A percentile compares a stretch with the other conserved stretches of the same genome.
These are phyloP conservation scores for Apolygus lucorum DNA, from an alignment of 1,140 invertebrate species.

Conservation along the genomic window DNA sequence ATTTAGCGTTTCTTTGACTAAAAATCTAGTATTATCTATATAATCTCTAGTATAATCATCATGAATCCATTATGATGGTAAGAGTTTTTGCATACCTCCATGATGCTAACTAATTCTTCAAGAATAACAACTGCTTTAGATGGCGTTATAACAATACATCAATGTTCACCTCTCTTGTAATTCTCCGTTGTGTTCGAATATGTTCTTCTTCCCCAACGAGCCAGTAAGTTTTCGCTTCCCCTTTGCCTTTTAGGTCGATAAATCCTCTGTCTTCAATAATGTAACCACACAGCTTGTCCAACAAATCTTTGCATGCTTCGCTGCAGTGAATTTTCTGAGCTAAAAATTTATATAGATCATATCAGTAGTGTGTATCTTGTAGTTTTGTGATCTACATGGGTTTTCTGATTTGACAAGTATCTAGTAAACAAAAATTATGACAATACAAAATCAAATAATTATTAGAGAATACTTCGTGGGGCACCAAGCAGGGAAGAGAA, in stretches of 20 bases:
- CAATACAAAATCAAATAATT: background rate
- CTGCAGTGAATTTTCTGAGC: constrained; percentile 83
- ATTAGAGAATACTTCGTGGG: background rate
- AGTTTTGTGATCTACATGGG: too few relatives aligned
- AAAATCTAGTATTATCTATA: too few relatives aligned
- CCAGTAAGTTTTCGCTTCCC: constrained; percentile 79
- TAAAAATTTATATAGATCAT: too few relatives aligned
- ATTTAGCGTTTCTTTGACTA: too few relatives aligned
- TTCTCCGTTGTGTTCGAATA: background rate
- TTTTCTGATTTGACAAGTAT: background rate
- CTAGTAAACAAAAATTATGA: too few relatives aligned
- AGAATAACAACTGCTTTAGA: too few relatives aligned
- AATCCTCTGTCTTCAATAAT: constrained; percentile 64
- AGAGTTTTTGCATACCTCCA: too few relatives aligned
- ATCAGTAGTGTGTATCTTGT: too few relatives aligned
- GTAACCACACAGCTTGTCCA: constrained; percentile 73
- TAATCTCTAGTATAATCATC: too few relatives aligned
- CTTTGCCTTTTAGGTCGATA: constrained; percentile 79
- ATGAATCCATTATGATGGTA: too few relatives aligned
- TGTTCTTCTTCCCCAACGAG: constrained; percentile 41
- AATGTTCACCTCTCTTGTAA: background rate
- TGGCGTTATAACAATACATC: too few relatives aligned
- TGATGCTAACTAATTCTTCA: too few relatives aligned
- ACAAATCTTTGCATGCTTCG: constrained; percentile 55
- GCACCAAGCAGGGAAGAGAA: background rate